Evolutionary conservation across 2,888 invertebrate genomes (phyloP).

Genomic region (Drosophila parthenogenetica): DNA sequence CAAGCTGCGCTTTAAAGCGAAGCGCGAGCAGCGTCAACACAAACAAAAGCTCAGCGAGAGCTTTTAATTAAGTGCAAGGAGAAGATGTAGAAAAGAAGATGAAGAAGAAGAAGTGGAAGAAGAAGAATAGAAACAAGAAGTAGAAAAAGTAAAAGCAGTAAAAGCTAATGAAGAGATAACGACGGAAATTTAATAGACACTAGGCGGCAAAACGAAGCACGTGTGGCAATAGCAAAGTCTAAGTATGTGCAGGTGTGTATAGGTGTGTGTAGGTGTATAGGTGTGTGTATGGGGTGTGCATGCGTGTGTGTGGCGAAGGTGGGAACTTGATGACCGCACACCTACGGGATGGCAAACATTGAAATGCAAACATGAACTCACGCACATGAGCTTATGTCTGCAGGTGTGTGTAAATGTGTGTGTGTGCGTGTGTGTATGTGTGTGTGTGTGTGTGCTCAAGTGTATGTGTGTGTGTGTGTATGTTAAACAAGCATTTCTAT

Average conservation of each 20-base stretch:
- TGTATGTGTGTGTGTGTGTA: constrained; percentile 6
- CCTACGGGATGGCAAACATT: constrained; percentile 60
- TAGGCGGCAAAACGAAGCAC: constrained; percentile 14
- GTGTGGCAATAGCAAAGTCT: constrained; percentile 11
- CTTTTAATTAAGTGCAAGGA: no score
- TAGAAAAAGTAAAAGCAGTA: no score
- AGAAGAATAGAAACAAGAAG: no score
- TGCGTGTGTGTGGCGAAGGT: constrained; percentile 13
- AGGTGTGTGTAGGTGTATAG: constrained; percentile 1
- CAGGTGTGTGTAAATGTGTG: constrained; percentile 5
- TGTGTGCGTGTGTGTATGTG: constrained; percentile 1
- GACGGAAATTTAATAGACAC: constrained; percentile 20
- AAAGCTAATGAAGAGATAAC: constrained; percentile 16
- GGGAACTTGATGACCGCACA: constrained; percentile 66
- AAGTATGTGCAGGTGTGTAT: not conserved
- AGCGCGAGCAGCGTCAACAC: not conserved
- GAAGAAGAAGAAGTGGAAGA: no score
- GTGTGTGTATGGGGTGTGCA: not conserved
- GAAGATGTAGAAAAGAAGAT: no score
- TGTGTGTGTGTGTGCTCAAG: constrained; percentile 1
- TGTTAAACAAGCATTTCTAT: constrained; percentile 32
- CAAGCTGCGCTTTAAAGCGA: not conserved
- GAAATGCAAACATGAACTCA: constrained; percentile 64
- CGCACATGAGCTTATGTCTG: constrained; percentile 47
- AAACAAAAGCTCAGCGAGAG: no score